Base-by-base conservation (phyloP, 2,888 invertebrate species). In the Drosophila engyochracea region DNA sequence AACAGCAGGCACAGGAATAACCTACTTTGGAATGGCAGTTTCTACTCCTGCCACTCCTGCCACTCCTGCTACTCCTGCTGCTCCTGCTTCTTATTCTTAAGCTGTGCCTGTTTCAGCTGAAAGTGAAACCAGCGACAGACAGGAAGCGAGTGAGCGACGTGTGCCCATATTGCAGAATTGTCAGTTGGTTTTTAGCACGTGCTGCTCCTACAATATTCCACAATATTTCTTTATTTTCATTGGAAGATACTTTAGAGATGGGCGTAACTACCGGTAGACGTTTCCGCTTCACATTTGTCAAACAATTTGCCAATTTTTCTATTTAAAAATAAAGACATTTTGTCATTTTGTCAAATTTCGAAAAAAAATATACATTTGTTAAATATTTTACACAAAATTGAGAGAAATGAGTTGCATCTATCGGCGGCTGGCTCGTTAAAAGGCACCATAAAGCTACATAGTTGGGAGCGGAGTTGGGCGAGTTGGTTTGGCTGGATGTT, bases 311-410 rank as follows among this genome's bases (percentile, higher is more conserved):
- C 63, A 69, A 72, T 65, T 65, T 71, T 90, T 90, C 82, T 64
- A 79, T 75, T 72, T 86, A 87, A 91, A 91, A 89, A 86, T 86
- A 91, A 81, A 86, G 85, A 89, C 85, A 86, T 86, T 82, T 87
- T 67, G 57, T 67, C 85, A 85, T 85, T 78, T 86, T 68, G 58
- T 60, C 77, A 63, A 70, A 73, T 52, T 49, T 53, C 39, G 30
- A 44, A 22, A 64, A 68, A 75, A 68, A 57, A 51, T 63, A 64
- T 70, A 30, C 47, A 47, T 47, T 47, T 47, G 47, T 47, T 25
- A 59, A 57, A 7, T 58, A 62, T 65, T 75, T 65, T 62, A 58
- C 79, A 77, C 28, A 52, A 70, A 73, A 69, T 25, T 66, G 37
- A 51, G 37, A 10, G 12, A 54, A 60, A 57, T 55, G 62, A 41